These are phyloP conservation scores for Typhlichthys subterraneus DNA, from an alignment of 2,797 vertebrate species.

Conservation along the genomic window DNA sequence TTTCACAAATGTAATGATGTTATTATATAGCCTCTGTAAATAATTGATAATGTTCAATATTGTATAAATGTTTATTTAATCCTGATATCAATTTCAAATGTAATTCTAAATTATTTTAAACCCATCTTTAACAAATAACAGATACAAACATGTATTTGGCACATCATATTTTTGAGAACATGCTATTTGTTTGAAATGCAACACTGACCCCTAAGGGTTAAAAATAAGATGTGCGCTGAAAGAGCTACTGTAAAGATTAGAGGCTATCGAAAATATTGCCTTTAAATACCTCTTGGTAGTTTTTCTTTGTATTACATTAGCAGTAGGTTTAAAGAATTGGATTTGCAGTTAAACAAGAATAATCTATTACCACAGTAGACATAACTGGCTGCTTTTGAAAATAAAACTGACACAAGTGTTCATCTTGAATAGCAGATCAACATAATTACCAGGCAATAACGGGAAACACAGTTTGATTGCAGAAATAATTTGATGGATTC, in stretches of 20 bases:
- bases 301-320: too few relatives aligned
- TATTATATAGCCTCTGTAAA: constrained; percentile 60
- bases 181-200: constrained; percentile 19
- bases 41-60: constrained; percentile 47
- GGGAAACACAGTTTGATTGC: too few relatives aligned
- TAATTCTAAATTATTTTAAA: too few relatives aligned
- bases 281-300: not conserved
- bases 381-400: too few relatives aligned
- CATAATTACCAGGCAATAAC: too few relatives aligned
- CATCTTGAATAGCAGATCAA: too few relatives aligned
- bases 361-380: too few relatives aligned
- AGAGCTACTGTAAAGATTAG: not conserved
- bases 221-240: constrained; percentile 17
- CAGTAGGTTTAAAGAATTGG: too few relatives aligned
- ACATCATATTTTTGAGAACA: not conserved
- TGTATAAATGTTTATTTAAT: constrained; percentile 51
- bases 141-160: constrained; percentile 43
- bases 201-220: constrained; percentile 73
- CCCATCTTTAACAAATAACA: not conserved
- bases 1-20: constrained; percentile 32
- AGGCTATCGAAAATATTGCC: not conserved
- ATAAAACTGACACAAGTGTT: too few relatives aligned
- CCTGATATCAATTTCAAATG: constrained; percentile 25
- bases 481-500: too few relatives aligned
- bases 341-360: too few relatives aligned